Percentiles rank a stretch among this genome's conserved stretches.
phyloP scores from a whole-genome alignment of 2,888 invertebrate genomes.

The Dynastes hyllus region DNA sequence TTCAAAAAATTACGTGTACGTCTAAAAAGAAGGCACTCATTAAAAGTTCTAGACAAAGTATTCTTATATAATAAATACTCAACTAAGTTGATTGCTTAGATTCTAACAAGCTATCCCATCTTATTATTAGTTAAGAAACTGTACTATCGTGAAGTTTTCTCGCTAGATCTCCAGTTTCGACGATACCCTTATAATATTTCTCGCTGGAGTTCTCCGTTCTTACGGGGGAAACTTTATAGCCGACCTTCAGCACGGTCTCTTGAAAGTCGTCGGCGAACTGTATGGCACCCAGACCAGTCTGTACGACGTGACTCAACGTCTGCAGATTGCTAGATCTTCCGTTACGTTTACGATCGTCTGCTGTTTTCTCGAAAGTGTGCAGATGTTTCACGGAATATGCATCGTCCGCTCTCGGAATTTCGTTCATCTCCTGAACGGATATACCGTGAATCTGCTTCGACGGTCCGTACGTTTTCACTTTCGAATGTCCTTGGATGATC shows the following conservation, averaged over 20 bases:
- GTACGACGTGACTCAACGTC: constrained; percentile 68
- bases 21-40: background rate
- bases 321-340: constrained; percentile 66
- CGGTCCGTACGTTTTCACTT: constrained; percentile 88
- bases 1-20: background rate
- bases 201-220: constrained; percentile 74
- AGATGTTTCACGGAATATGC: constrained; percentile 74
- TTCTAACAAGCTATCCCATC: background rate
- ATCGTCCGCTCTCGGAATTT: constrained; percentile 73
- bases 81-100: background rate
- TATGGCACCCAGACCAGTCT: constrained; percentile 69
- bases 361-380: constrained; percentile 67
- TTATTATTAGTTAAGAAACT: background rate
- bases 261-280: constrained; percentile 69
- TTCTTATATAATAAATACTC: constrained; percentile 13
- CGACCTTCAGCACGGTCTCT: constrained; percentile 75
- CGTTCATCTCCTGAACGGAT: constrained; percentile 73
- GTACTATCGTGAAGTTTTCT: constrained; percentile 58
- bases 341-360: constrained; percentile 58
- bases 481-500: constrained; percentile 89
- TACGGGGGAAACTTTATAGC: constrained; percentile 76
- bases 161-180: constrained; percentile 71
- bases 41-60: constrained; percentile 15
- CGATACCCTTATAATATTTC: constrained; percentile 77
- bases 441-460: constrained; percentile 72